Evolutionary conservation across 2,113 vertebrate genomes (phyloP), one percentile per base, ranked within the genome.

Genomic region (Cynopterus brachyotis): DNA sequence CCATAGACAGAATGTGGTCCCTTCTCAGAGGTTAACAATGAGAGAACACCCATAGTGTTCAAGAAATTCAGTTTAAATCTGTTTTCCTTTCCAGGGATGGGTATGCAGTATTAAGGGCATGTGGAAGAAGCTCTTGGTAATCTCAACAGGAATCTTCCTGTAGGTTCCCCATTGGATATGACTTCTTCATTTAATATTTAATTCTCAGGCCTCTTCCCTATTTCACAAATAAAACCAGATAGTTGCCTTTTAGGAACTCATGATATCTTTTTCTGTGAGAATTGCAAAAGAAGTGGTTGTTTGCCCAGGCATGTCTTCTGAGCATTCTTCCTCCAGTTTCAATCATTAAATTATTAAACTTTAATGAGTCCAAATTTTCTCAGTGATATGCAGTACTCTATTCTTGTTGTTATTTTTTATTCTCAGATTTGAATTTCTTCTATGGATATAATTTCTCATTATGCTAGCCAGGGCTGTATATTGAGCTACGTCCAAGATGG

Each of bases 391-490:
- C 9, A 37, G 35, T 15, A 35, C 78, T 94, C 86, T 95, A 24
- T 37, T 91, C 60, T 40, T 67, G 16, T 35, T 47, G 12, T 69
- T 28, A 9, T 66, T 87, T 83, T 93, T 35, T 80, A 66, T 57
- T 91, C 57, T 96, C n/a, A 89, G 60, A 9, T 92, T 95, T 87
- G 26, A 92, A 72, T 97, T 91, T 97, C 9, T 86, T 81, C 96
- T 97, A 1, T 35, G 79, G 35, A 59, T 79, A 8, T 55, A 67
- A 75, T 64, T 80, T 79, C 53, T 69, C 53, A 84, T 73, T 55
- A 42, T 70, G 81, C 90, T 79, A 47, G 57, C 28, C 72, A 73
- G 2, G n/a, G 57, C n/a, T 92, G 3, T 78, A 22, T 32, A 81
- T 60, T 78, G 45, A 82, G 57, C 35, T 76, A 24, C 26, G 92